These are phyloP conservation scores for Pterocles orientalis DNA, from an alignment of 2,113 vertebrate genomes.

Conservation along the genomic window DNA sequence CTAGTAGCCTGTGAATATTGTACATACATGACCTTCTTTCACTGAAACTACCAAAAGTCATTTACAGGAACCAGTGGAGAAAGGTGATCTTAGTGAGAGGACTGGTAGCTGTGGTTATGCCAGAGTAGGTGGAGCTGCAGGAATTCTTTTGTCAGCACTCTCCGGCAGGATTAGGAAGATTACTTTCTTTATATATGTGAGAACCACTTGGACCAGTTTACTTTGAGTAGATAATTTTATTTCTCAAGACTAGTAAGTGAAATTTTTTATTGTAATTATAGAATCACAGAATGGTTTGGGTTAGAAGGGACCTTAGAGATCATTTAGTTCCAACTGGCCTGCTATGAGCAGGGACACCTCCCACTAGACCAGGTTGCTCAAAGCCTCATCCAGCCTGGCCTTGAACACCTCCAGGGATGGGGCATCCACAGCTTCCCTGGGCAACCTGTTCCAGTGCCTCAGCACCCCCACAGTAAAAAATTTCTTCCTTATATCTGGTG, in stretches of 20 bases:
- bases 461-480: no score
- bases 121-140: background rate
- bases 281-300: no score
- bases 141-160: background rate
- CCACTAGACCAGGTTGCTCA: no score
- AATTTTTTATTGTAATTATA: background rate
- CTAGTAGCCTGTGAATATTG: background rate
- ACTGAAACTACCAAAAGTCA: background rate
- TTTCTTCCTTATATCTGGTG: no score
- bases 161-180: background rate
- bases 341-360: no score
- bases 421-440: no score
- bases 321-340: no score
- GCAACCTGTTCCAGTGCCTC: no score
- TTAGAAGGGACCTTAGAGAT: no score
- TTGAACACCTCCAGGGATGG: no score
- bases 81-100: background rate
- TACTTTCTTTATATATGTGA: background rate
- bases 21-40: background rate
- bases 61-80: background rate
- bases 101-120: accelerated
- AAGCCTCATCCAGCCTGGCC: no score
- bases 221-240: background rate
- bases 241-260: background rate
- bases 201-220: background rate